Base-by-base conservation (phyloP, 92 coral and sea anemone species). In the Actinostola sp. region DNA sequence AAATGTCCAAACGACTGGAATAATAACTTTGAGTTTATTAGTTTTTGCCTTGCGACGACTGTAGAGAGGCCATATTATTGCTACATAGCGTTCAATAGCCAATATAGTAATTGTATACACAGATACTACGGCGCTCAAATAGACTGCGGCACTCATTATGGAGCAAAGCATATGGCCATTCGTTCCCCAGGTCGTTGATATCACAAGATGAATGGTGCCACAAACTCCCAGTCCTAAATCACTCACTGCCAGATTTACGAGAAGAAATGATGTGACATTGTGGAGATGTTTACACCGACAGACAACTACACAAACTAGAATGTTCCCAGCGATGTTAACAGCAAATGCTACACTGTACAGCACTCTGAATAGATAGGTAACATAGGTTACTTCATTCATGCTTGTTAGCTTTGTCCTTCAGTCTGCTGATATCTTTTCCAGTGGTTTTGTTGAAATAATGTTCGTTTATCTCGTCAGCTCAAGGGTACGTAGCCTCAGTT, bases 201-300 rank as follows among this genome's bases (percentile, higher is more conserved):
- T 38, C 20, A 76, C 36, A 14, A 89, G 72, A 69, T 89, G 94
- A 15, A 81, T 57, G 20, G 80, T 20, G 0, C 88, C 85, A 66
- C 71, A 72, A 0, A 73, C 52, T 12, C 94, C 94, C 9, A 89
- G 71, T 4, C 76, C 39, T 8, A 89, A 38, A 35, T 89, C 94
- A 1, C 91, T 77, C 9, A 67, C 62, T 3, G 94, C 90, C 44
- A 89, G 74, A 61, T 81, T 89, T 13, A 85, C 90, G 13, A 89
- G 35, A 70, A 89, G 39, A 66, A 64, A 69, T 0, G 85, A 75
- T 14, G 94, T 85, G 26, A 89, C 75, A 27, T 73, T 89, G 1
- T 77, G 88, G 17, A 85, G 79, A 15, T 53, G 61, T 66, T 81
- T 89, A 23, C 65, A 81, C 28, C 64, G 70, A 39, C 54, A 28